phyloP scores from a whole-genome alignment of 2,113 vertebrate genomes.

The Dromaius novaehollandiae region DNA sequence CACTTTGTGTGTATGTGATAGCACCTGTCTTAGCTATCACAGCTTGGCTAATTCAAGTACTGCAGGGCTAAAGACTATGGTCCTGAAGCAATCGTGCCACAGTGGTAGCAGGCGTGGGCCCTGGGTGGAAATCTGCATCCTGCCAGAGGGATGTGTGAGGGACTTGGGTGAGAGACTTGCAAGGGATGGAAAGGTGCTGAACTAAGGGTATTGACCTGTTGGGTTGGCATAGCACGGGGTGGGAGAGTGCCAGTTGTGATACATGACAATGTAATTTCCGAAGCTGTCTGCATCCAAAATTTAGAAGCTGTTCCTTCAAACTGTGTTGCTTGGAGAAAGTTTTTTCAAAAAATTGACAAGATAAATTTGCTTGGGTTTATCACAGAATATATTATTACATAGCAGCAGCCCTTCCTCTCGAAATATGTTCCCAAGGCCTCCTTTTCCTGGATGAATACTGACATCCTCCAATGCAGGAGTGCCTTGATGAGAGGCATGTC shows the following conservation, averaged over 20 bases:
- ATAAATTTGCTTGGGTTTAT: not conserved
- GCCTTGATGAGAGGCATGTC: not conserved
- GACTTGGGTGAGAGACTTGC: not conserved
- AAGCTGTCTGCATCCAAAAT: not conserved
- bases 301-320: slow-evolving; percentile 8
- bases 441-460: not conserved
- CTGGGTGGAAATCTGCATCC: not conserved
- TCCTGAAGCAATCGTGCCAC: not conserved
- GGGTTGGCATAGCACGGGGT: not conserved
- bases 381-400: not conserved
- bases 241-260: not conserved
- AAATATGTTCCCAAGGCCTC: not conserved
- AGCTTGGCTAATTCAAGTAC: not conserved
- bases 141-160: not conserved
- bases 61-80: not conserved
- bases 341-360: not conserved
- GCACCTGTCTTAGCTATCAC: not conserved
- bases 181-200: not conserved
- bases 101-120: not conserved
- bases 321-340: not conserved
- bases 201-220: not conserved
- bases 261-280: not conserved
- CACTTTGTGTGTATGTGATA: not conserved
- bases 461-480: not conserved
- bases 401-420: not conserved